Percentiles rank a stretch among this genome's conserved stretches.
These are phyloP conservation scores for Erythrocercus mccallii DNA, from an alignment of 2,113 vertebrate species.

Conservation along the genomic window DNA sequence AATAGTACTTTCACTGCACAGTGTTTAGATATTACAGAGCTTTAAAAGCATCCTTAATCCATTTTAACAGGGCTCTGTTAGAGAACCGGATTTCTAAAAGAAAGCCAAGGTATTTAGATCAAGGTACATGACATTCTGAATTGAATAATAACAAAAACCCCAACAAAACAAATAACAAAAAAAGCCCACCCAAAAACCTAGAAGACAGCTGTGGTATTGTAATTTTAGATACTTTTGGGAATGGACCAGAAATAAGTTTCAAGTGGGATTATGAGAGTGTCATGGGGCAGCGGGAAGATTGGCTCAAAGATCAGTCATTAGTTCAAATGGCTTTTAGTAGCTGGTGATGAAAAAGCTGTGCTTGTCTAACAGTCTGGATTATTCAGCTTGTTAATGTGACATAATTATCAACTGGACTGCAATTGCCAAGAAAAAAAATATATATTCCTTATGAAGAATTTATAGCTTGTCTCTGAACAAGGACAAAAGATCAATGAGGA, in stretches of 20 bases:
- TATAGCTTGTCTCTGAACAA: neutral
- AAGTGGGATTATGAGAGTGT: neutral
- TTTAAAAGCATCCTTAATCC: neutral
- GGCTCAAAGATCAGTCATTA: neutral
- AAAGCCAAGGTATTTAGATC: neutral
- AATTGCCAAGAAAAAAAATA: neutral
- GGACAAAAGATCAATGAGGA: neutral
- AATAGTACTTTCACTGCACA: neutral
- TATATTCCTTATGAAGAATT: neutral
- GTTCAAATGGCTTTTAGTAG: constrained; percentile 11
- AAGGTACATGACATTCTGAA: neutral
- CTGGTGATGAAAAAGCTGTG: neutral
- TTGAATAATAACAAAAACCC: neutral
- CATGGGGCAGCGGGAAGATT: neutral
- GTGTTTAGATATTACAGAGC: neutral
- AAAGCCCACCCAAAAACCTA: too few species aligned
- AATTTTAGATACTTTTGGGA: neutral
- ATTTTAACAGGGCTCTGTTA: neutral
- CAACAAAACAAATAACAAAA: neutral
- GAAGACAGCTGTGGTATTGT: neutral
- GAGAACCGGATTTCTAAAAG: neutral
- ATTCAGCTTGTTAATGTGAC: neutral
- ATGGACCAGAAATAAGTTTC: neutral
- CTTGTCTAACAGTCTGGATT: neutral
- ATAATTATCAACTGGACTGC: neutral